These are phyloP conservation scores for Drosophila athabasca DNA, from an alignment of 1,140 invertebrate genomes.

Conservation along the genomic window DNA sequence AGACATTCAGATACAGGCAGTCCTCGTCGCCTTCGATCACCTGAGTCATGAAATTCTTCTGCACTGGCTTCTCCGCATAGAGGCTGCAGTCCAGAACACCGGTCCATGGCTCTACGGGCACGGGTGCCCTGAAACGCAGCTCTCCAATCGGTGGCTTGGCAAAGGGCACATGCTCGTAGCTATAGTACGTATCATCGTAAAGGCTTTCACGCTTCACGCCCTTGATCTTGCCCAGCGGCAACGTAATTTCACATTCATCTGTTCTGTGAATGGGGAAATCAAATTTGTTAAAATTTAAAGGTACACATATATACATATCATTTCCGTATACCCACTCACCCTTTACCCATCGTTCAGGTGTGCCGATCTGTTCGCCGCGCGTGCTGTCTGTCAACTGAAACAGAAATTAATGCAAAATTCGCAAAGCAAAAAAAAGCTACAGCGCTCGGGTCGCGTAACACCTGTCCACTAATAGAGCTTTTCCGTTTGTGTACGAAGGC, in stretches of 20 bases:
- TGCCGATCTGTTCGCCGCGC: conserved; percentile 3
- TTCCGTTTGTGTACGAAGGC: neutral
- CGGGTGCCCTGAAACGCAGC: conserved; percentile 86
- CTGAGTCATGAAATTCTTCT: conserved; percentile 47
- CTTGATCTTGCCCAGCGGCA: conserved; percentile 62
- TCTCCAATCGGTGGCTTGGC: conserved; percentile 88
- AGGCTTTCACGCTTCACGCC: conserved; percentile 53
- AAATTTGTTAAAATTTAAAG: neutral
- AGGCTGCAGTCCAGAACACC: conserved; percentile 59
- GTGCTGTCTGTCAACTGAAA: conserved; percentile 38
- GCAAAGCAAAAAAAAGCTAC: neutral
- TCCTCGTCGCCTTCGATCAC: conserved; percentile 81
- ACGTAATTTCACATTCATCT: conserved; percentile 34
- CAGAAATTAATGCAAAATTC: neutral
- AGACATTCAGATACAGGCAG: conserved; percentile 83
- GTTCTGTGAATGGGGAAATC: conserved; percentile 21
- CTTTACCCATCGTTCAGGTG: conserved; percentile 38
- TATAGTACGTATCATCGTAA: conserved; percentile 76
- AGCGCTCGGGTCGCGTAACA: conserved; percentile 30
- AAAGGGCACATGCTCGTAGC: conserved; percentile 88
- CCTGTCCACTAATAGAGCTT: conserved; percentile 25
- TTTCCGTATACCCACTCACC: conserved; percentile 12
- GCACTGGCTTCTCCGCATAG: conserved; percentile 57
- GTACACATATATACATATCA: neutral
- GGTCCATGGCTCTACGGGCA: conserved; percentile 66